These are phyloP conservation scores for Philereme transversata DNA, from an alignment of 2,888 invertebrate genomes.

Conservation along the genomic window DNA sequence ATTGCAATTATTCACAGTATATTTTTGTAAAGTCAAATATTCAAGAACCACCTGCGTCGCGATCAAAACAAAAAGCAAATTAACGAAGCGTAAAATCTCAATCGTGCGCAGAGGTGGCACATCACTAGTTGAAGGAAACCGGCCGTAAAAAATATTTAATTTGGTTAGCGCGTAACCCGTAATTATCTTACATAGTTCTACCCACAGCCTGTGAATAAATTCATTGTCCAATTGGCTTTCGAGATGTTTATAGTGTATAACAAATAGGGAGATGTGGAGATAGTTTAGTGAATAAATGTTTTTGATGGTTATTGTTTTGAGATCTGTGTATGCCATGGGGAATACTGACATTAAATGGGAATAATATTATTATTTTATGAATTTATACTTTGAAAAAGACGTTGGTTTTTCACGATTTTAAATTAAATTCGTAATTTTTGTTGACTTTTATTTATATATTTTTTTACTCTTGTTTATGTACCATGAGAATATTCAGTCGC, in stretches of 20 bases:
- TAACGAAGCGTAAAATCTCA: constrained; percentile 31
- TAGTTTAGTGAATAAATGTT: not conserved
- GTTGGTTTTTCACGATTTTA: too few species aligned
- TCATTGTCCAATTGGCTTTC: constrained; percentile 49
- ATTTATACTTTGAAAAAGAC: too few species aligned
- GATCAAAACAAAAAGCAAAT: constrained; percentile 26
- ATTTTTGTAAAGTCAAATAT: not conserved
- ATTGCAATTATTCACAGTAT: too few species aligned
- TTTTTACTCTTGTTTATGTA: too few species aligned
- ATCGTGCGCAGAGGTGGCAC: constrained; percentile 40
- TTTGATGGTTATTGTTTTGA: not conserved
- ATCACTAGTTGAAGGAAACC: constrained; percentile 63
- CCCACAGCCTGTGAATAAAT: constrained; percentile 59
- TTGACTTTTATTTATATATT: too few species aligned
- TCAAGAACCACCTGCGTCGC: constrained; percentile 12
- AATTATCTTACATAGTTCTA: constrained; percentile 68
- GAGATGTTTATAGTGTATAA: constrained; percentile 32
- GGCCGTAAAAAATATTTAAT: constrained; percentile 74
- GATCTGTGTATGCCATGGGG: too few species aligned
- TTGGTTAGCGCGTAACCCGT: constrained; percentile 67
- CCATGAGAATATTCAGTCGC: too few species aligned
- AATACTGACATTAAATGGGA: too few species aligned
- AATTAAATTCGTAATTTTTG: too few species aligned
- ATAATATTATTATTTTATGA: too few species aligned
- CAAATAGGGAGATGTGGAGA: constrained; percentile 16